Evolutionary conservation across 2,888 invertebrate species (phyloP), one percentile per base, ranked within the genome.

Genomic region (Carabus problematicus): DNA sequence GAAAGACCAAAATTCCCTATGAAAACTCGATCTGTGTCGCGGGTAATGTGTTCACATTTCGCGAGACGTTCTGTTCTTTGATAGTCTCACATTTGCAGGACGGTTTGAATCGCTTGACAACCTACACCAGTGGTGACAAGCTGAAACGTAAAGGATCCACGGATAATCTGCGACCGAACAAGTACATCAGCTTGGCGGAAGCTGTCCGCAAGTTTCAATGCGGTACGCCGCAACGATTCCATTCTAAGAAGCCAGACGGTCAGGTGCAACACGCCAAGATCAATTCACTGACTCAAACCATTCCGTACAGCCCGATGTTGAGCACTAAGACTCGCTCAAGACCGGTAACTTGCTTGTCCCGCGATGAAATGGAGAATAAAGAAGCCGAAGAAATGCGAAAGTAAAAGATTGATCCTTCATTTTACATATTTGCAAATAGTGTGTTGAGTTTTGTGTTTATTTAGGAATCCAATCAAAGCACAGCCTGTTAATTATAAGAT

Each of bases 321-420:
- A 82, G 80, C 74, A 86, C 87, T n/a, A 85, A 84, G 72, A 76
- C 78, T 0, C 85, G 92, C 41, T 78, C 81, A 0, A 82, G 91
- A 42, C 83, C 86, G 0, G 77, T 82, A 0, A 82, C 84, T 60
- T 80, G 84, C n/a, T 72, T 87, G 12, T 87, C 87, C 11, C 85
- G 84, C 63, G 84, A 87, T 72, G 87, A 91, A 73, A 82, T 83
- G 59, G 91, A 91, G 76, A 82, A 85, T 71, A 75, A 84, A 73
- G 89, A 90, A 77, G 71, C 88, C 0, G 87, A 90, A 76, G 88
- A 91, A 78, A 84, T 88, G 8, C 87, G 85, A 75, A 88, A 87
- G 82, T 86, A 78, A 75, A 16, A 8, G 7, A 14, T 52, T 16
- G 1, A 49, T 49, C 16, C 12, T 49, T 49, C 11, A 7, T 3